Evolutionary conservation across 2,888 invertebrate genomes (phyloP).

Genomic region (Mythimna lalbum): DNA sequence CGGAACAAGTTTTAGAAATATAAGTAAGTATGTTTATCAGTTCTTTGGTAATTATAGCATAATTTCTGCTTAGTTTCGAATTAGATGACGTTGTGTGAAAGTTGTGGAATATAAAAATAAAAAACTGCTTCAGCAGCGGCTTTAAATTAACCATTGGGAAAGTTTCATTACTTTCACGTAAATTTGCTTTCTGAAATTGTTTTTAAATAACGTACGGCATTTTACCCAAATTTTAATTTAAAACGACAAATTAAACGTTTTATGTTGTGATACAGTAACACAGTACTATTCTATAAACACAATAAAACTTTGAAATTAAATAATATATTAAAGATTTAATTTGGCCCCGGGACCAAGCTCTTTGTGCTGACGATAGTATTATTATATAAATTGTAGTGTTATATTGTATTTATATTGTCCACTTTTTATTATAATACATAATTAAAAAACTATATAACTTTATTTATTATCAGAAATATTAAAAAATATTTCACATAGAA

Average conservation of each 20-base stretch:
- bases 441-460: no score
- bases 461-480: no score
- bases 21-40: no score
- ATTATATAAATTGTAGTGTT: no score
- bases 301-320: constrained; percentile 25
- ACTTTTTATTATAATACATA: background rate
- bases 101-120: no score
- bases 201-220: constrained; percentile 6
- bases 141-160: background rate
- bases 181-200: background rate
- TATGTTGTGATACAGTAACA: background rate
- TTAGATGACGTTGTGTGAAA: no score
- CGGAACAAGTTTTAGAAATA: no score
- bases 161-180: background rate
- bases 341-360: background rate
- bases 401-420: background rate
- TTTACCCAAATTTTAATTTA: constrained; percentile 5
- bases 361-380: constrained; percentile 15
- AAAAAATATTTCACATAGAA: no score
- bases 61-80: no score
- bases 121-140: no score
- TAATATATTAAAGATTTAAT: constrained; percentile 25
- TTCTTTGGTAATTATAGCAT: no score
- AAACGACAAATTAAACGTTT: constrained; percentile 12
- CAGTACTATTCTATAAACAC: constrained; percentile 14